phyloP scores from a whole-genome alignment of 2,797 vertebrate genomes.

The Apogon talboti region DNA sequence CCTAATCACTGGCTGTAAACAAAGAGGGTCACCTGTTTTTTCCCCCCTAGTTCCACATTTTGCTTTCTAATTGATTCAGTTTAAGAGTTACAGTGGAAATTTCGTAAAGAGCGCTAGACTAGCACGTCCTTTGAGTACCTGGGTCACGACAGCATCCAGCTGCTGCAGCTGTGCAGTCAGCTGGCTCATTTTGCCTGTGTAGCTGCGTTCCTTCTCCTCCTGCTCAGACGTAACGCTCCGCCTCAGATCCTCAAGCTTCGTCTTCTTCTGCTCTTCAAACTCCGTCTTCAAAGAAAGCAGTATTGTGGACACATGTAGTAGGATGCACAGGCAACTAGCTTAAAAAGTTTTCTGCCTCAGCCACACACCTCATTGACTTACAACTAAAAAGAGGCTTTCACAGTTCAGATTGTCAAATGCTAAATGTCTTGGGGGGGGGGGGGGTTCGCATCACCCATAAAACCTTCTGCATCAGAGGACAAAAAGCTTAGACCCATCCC shows the following conservation, averaged over 20 bases:
- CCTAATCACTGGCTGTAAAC: too few relatives aligned
- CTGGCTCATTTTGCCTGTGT: constrained; percentile 81
- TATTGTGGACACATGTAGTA: constrained; percentile 9
- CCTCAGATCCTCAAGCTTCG: constrained; percentile 76
- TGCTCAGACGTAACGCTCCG: constrained; percentile 71
- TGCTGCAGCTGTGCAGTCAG: constrained; percentile 86
- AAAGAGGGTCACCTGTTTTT: too few relatives aligned
- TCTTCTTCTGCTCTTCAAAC: constrained; percentile 81
- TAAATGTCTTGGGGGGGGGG: constrained; percentile 29
- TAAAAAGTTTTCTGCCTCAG: constrained; percentile 16
- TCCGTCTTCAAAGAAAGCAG: constrained; percentile 79
- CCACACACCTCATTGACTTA: constrained; percentile 22
- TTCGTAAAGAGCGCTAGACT: background rate
- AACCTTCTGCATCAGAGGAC: constrained; percentile 69
- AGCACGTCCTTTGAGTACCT: constrained; percentile 77
- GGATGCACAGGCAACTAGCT: background rate
- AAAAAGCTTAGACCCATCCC: constrained; percentile 75
- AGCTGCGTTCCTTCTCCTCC: constrained; percentile 75
- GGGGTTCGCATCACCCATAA: too few relatives aligned
- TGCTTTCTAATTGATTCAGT: too few relatives aligned
- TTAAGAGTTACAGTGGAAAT: too few relatives aligned
- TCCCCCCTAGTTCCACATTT: too few relatives aligned
- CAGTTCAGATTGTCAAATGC: constrained; percentile 54
- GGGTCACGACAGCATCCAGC: constrained; percentile 78
- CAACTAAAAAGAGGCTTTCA: constrained; percentile 32